Percentiles rank a stretch among this genome's conserved stretches.
Evolutionary conservation across 1,140 invertebrate genomes (phyloP).

Genomic region (Drosophila sechellia): DNA sequence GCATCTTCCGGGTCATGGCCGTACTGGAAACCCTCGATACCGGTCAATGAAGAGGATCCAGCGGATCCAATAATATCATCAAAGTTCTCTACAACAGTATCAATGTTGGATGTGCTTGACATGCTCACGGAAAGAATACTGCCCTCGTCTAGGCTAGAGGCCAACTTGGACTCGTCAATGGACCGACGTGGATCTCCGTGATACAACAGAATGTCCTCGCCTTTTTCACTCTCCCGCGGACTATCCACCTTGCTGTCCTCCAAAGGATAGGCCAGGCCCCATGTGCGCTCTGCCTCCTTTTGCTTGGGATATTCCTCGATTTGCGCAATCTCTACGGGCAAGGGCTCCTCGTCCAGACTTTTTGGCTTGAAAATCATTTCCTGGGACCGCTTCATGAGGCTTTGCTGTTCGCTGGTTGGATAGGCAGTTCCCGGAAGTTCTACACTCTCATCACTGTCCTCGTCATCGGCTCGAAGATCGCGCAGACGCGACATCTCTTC

Average conservation of each 20-base stretch:
- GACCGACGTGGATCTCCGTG: constrained; percentile 67
- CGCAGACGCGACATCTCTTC: constrained; percentile 69
- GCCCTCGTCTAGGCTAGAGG: constrained; percentile 86
- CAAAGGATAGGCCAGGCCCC: constrained; percentile 74
- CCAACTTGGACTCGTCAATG: constrained; percentile 84
- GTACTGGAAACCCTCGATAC: constrained; percentile 77
- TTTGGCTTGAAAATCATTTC: constrained; percentile 94
- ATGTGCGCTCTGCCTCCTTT: constrained; percentile 74
- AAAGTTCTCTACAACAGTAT: constrained; percentile 86
- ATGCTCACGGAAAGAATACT: constrained; percentile 86
- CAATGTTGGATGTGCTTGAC: constrained; percentile 86
- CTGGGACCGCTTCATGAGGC: constrained; percentile 93
- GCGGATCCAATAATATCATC: constrained; percentile 86
- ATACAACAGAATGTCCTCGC: constrained; percentile 77
- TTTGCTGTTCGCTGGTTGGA: constrained; percentile 85
- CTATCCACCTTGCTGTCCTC: constrained; percentile 67
- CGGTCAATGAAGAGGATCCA: constrained; percentile 83
- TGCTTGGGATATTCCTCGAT: constrained; percentile 79
- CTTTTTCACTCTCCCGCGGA: constrained; percentile 58
- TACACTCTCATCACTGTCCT: constrained; percentile 76
- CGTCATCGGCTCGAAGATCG: constrained; percentile 69
- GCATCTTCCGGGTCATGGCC: constrained; percentile 74
- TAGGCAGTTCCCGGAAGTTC: constrained; percentile 55
- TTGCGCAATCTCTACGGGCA: constrained; percentile 26
- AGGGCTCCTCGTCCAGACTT: constrained; percentile 65